These are phyloP conservation scores for Acheta domesticus DNA, from an alignment of 2,888 invertebrate genomes.

Conservation along the genomic window DNA sequence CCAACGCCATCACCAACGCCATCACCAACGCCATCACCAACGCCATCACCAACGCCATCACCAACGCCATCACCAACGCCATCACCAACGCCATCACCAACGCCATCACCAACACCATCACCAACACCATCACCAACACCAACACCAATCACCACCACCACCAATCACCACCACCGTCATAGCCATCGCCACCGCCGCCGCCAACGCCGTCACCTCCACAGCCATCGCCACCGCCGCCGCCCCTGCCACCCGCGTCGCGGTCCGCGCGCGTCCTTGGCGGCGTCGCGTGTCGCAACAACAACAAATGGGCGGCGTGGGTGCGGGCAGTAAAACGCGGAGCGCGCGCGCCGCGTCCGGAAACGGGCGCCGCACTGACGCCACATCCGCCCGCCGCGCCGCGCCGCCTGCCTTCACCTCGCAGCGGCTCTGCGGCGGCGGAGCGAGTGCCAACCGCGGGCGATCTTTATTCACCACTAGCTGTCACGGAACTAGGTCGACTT, in stretches of 20 bases:
- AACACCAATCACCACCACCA: background rate
- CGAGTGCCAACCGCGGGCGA: no score
- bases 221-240: slow-evolving; percentile 38
- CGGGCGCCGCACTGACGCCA: no score
- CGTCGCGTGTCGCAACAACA: background rate
- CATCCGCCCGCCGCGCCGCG: no score
- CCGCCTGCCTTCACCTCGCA: no score
- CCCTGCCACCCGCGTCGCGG: slow-evolving; percentile 30
- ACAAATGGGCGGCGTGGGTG: no score
- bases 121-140: background rate
- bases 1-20: background rate
- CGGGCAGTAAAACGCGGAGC: no score
- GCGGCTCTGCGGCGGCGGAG: no score
- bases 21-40: background rate
- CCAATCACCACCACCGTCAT: background rate
- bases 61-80: background rate
- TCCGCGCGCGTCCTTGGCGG: background rate
- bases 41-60: background rate
- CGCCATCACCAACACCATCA: background rate
- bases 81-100: background rate
- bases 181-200: slow-evolving; percentile 26
- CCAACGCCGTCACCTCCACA: slow-evolving; percentile 31
- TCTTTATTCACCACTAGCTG: no score
- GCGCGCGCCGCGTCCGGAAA: no score
- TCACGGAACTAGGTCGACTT: no score